Conservation (phyloP, 1,140 invertebrate genomes). For the Paramacrobiotus metropolitanus region DNA sequence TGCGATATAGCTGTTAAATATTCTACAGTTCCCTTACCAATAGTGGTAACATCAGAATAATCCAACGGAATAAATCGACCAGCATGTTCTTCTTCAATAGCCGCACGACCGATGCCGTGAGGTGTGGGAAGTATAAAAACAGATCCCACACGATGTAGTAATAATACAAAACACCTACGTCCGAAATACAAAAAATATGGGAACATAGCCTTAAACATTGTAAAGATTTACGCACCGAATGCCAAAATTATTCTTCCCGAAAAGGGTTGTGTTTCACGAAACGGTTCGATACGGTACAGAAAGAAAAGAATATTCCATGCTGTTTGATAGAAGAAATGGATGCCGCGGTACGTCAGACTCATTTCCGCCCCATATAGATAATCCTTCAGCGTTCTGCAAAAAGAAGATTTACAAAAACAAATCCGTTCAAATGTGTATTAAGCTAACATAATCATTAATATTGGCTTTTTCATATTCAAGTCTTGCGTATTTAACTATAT, state of each 20-base stretch:
- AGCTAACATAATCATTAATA: too few species aligned
- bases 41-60: background rate
- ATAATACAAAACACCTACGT: background rate
- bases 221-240: too few species aligned
- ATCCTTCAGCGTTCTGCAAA: background rate
- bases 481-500: too few species aligned
- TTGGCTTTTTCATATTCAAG: too few species aligned
- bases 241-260: background rate
- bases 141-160: background rate
- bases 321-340: background rate
- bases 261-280: background rate
- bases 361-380: background rate
- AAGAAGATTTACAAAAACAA: too few species aligned
- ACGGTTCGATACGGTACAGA: background rate
- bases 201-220: too few species aligned
- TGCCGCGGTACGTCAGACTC: background rate
- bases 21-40: too few species aligned
- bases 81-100: background rate
- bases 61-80: background rate
- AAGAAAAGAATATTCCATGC: background rate
- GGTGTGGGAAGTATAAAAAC: background rate
- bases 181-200: too few species aligned
- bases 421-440: too few species aligned
- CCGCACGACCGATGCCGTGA: background rate
- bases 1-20: too few species aligned